Base-by-base conservation (phyloP, 2,888 invertebrate genomes). In the Ceratothoa steindachneri region DNA sequence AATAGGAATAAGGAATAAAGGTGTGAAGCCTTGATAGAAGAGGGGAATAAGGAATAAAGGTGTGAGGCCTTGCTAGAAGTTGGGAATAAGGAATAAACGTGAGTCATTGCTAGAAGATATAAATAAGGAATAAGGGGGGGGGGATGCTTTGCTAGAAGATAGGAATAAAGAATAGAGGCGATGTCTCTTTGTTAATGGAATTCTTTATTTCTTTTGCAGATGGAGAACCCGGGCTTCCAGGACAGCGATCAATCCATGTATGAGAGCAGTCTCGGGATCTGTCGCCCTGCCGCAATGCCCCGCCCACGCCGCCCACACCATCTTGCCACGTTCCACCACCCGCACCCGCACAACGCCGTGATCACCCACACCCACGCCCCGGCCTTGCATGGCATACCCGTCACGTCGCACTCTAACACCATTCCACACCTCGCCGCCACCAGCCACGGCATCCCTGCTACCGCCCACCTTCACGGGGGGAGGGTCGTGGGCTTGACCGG, bases 141-240 rank as follows among this genome's bases (percentile, higher is more conserved):
- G n/a, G n/a, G n/a, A n/a, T n/a, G n/a, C n/a, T n/a, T n/a, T n/a
- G n/a, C n/a, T n/a, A n/a, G n/a, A n/a, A n/a, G n/a, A n/a, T n/a
- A n/a, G n/a, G n/a, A n/a, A n/a, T n/a, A n/a, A n/a, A n/a, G n/a
- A n/a, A n/a, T n/a, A n/a, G n/a, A n/a, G n/a, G n/a, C n/a, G n/a
- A n/a, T n/a, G n/a, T n/a, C n/a, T n/a, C n/a, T n/a, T n/a, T n/a
- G n/a, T n/a, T n/a, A n/a, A 41, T 41, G 15, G 7, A 28, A 66
- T 29, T 24, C 9, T 67, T 2, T 67, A 1, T 64, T 65, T 29
- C 30, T 27, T 41, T 74, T 74, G 41, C 77, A 77, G 77, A 77
- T 77, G 77, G 77, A 77, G 75, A 77, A 77, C 71, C 77, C 77
- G 67, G 77, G 74, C 66, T 77, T 74, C 69, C 73, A 75, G 52